Base-by-base conservation (phyloP, 2,113 vertebrate species). In the Aleadryas rufinucha region DNA sequence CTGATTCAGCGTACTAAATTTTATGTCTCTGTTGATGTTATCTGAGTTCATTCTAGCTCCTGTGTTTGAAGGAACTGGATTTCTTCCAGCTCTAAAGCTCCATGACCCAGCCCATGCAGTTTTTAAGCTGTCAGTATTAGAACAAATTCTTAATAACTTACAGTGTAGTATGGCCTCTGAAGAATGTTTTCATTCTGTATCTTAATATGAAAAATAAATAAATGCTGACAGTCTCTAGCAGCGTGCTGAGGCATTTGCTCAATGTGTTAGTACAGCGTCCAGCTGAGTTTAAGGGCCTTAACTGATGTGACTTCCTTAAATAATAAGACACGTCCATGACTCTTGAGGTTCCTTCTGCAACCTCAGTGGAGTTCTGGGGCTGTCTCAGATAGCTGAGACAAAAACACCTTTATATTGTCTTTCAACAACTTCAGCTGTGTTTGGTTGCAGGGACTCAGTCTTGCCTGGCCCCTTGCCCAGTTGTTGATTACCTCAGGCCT, bases 151-250 rank as follows among this genome's bases (percentile, higher is more conserved):
- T 89, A 72, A 85, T 87, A 87, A 94, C 95, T 82, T 84, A 84
- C 0, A 0, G 44, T 54, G 35, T 56, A 28, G 49, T 31, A 14
- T 89, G 60, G 60, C 52, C 69, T 89, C 74, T 76, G 81, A 94
- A 90, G 81, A 91, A 78, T 84, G 41, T 75, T 96, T 87, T 87
- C 30, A 59, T 31, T 77, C 47, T 50, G 18, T 82, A 31, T 84
- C 44, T 78, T 95, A 69, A 68, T 93, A 60, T 53, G 45, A 90
- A 93, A 95, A 94, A 85, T 83, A 90, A 93, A 91, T 65, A 89
- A 87, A 90, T 88, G 57, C 18, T 8, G 13, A 3, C 28, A 90
- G 44, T 60, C n/a, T 91, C 47, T 68, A 85, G 84, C 53, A 94
- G 33, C 0, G 0, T 37, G 20, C 31, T 9, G 44, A 84, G 27